phyloP scores from a whole-genome alignment of 2,113 vertebrate genomes.

The Emydura subglobosa region DNA sequence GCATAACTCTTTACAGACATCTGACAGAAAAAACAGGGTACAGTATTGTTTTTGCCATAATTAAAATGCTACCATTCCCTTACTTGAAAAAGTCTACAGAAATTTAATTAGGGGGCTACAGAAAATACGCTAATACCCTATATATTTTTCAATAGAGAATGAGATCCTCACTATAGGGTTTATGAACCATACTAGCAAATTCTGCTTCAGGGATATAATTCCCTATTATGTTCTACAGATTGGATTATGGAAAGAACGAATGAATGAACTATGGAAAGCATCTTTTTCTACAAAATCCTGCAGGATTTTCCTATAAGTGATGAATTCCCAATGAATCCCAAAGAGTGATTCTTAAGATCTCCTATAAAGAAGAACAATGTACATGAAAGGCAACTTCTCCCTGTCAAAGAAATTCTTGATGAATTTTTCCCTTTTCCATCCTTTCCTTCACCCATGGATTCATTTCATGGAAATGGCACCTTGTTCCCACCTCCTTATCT shows the following conservation, averaged over 20 bases:
- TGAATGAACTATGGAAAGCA: background rate
- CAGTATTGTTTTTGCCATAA: background rate
- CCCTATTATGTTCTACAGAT: background rate
- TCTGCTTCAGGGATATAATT: background rate
- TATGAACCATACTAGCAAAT: background rate
- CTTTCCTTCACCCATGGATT: background rate
- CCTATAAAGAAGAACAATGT: background rate
- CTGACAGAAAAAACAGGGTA: background rate
- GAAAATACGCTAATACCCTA: background rate
- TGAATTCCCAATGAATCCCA: background rate
- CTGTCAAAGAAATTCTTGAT: background rate
- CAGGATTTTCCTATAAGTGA: background rate
- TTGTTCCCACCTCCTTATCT: slow-evolving; percentile 45
- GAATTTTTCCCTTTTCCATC: background rate
- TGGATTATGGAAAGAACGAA: background rate
- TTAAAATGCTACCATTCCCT: background rate
- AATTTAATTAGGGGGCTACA: background rate
- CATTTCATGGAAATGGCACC: slow-evolving; percentile 24
- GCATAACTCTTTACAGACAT: background rate
- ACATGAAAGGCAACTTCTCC: background rate
- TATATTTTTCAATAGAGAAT: background rate
- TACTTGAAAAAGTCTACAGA: background rate
- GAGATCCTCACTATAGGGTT: background rate
- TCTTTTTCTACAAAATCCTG: background rate
- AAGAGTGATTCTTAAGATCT: background rate